These are phyloP conservation scores for Catostylus mosaicus DNA, from an alignment of 30 jellyfish, hydroid and myxozoan genomes.

Conservation along the genomic window DNA sequence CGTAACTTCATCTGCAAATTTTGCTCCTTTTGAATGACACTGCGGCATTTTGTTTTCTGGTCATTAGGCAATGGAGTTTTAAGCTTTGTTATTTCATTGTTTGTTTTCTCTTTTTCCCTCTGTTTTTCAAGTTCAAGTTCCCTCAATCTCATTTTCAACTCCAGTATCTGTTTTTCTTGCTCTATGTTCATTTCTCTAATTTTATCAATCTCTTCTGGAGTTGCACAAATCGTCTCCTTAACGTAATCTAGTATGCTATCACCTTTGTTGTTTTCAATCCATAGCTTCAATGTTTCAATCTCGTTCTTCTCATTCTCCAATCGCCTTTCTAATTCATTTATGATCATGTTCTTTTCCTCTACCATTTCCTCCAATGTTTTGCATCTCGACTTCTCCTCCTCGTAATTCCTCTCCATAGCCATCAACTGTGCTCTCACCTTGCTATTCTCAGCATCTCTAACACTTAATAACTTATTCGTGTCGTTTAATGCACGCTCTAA, in stretches of 20 bases:
- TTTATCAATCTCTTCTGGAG: conserved; percentile 53
- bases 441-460: conserved; percentile 70
- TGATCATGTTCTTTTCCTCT: conserved; percentile 28
- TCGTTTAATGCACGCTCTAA: conserved; percentile 83
- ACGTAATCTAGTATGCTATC: conserved; percentile 19
- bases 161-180: conserved; percentile 45
- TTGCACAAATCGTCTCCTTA: conserved; percentile 45
- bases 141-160: conserved; percentile 19
- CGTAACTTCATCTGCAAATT: conserved; percentile 77
- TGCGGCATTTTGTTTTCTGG: conserved; percentile 23
- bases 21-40: conserved; percentile 43
- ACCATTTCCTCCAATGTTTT: conserved; percentile 19
- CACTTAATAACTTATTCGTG: conserved; percentile 59
- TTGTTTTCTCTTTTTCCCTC: background rate
- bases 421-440: conserved; percentile 57
- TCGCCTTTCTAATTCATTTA: conserved; percentile 30
- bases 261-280: conserved; percentile 59
- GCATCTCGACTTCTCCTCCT: conserved; percentile 38
- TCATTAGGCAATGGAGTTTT: background rate
- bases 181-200: conserved; percentile 30
- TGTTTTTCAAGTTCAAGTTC: conserved; percentile 11
- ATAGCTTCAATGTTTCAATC: conserved; percentile 1
- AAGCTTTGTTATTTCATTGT: background rate
- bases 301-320: conserved; percentile 32
- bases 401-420: conserved; percentile 24